phyloP scores from a whole-genome alignment of 2,113 vertebrate genomes.

The Bos indicus region DNA sequence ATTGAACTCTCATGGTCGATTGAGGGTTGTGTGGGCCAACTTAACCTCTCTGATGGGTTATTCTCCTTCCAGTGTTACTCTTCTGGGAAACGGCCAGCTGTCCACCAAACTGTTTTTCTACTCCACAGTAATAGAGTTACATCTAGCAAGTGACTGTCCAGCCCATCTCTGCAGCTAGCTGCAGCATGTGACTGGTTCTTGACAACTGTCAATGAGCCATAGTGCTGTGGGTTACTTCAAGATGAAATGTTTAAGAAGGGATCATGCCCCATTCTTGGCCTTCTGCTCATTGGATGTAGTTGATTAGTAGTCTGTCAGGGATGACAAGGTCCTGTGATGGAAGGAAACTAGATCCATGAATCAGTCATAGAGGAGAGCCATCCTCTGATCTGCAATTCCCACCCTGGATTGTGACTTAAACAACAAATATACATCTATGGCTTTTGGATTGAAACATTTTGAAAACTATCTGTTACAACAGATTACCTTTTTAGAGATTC shows the following conservation, averaged over 20 bases:
- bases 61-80: not conserved
- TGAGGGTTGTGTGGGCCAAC: not conserved
- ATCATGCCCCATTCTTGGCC: not conserved
- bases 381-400: not conserved
- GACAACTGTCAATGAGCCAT: not conserved
- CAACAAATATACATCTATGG: not conserved
- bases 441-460: not conserved
- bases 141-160: not conserved
- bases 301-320: not conserved
- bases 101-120: not conserved
- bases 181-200: not conserved
- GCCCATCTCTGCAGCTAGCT: not conserved
- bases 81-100: not conserved
- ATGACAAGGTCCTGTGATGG: not conserved
- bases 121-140: not conserved
- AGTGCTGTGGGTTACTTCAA: not conserved
- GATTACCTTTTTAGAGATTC: not conserved
- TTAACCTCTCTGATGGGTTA: not conserved
- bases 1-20: not conserved
- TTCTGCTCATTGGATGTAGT: not conserved
- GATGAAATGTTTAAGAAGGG: not conserved
- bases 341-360: not conserved
- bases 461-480: not conserved
- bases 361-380: not conserved
- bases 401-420: not conserved